Evolutionary conservation across 2,888 invertebrate species (phyloP).

Genomic region (Euzophera pinguis): DNA sequence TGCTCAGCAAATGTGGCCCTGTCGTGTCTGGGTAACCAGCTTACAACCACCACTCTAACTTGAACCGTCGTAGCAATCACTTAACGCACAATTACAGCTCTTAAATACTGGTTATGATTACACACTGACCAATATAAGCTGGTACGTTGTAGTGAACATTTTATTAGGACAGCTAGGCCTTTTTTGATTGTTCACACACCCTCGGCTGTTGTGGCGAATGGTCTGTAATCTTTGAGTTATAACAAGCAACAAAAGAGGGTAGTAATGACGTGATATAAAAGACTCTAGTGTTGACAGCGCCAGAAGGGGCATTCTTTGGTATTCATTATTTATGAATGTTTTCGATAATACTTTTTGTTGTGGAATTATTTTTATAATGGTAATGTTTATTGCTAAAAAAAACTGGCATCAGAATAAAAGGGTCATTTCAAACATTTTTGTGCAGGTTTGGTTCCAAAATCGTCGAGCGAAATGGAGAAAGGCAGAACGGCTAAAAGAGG

Average conservation of each 20-base stretch:
- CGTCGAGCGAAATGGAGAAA: constrained; percentile 95
- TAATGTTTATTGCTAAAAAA: constrained; percentile 12
- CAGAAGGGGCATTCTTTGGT: constrained; percentile 42
- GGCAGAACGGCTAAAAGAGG: constrained; percentile 94
- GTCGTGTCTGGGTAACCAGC: constrained; percentile 58
- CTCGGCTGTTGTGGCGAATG: constrained; percentile 45
- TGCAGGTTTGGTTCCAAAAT: constrained; percentile 96
- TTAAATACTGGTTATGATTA: constrained; percentile 8
- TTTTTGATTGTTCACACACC: constrained; percentile 32
- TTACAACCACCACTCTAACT: constrained; percentile 40
- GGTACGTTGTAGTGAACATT: constrained; percentile 26
- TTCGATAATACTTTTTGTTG: constrained; percentile 26
- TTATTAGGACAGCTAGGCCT: constrained; percentile 24
- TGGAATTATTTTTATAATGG: constrained; percentile 11
- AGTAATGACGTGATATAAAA: constrained; percentile 65
- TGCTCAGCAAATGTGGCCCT: constrained; percentile 75
- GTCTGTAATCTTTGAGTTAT: constrained; percentile 70
- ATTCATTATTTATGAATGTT: constrained; percentile 28
- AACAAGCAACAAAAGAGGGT: constrained; percentile 58
- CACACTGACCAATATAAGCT: constrained; percentile 12
- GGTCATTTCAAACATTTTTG: constrained; percentile 13
- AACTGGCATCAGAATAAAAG: no score
- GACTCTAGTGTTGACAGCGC: constrained; percentile 61
- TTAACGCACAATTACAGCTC: constrained; percentile 25
- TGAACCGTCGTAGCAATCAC: constrained; percentile 29